Evolutionary conservation across 2,888 invertebrate genomes (phyloP).

Genomic region (Heliconius cydno): DNA sequence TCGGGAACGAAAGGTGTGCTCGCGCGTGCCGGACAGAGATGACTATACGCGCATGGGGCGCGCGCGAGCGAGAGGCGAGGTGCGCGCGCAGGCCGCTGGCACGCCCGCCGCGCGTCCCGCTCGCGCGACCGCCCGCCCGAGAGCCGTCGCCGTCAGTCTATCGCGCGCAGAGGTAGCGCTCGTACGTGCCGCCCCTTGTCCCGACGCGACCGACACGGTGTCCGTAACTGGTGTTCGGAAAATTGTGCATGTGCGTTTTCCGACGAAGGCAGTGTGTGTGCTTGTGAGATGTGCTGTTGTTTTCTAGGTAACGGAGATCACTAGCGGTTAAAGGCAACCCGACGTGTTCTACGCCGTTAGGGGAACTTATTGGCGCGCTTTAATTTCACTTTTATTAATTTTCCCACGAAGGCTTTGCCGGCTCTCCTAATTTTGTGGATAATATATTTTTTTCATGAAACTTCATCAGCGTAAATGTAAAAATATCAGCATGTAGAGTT

Average conservation of each 20-base stretch:
- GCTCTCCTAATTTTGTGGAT: conserved; percentile 47
- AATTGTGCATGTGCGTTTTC: conserved; percentile 84
- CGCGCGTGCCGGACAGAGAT: conserved; percentile 68
- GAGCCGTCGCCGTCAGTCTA: conserved; percentile 69
- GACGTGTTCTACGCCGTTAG: conserved; percentile 59
- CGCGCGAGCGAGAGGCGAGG: conserved; percentile 66
- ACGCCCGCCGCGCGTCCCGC: conserved; percentile 82
- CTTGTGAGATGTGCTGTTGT: conserved; percentile 83
- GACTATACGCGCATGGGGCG: conserved; percentile 57
- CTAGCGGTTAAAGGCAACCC: conserved; percentile 73
- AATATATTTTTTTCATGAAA: conserved; percentile 13
- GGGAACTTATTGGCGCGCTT: conserved; percentile 51
- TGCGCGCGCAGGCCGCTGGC: conserved; percentile 78
- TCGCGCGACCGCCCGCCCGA: conserved; percentile 67
- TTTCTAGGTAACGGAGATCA: conserved; percentile 79
- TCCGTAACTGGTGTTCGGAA: conserved; percentile 82
- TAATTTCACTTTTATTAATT: conserved; percentile 68
- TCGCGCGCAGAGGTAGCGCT: conserved; percentile 79
- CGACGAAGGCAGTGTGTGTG: conserved; percentile 81
- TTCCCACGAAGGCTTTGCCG: conserved; percentile 51
- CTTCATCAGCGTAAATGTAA: conserved; percentile 47
- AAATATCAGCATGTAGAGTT: conserved; percentile 49
- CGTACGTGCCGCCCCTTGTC: conserved; percentile 76
- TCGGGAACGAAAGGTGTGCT: conserved; percentile 82
- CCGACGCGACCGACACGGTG: conserved; percentile 80